Evolutionary conservation across 2,888 invertebrate species (phyloP), one percentile per base, ranked within the genome.

Genomic region (Dynastes tityus): DNA sequence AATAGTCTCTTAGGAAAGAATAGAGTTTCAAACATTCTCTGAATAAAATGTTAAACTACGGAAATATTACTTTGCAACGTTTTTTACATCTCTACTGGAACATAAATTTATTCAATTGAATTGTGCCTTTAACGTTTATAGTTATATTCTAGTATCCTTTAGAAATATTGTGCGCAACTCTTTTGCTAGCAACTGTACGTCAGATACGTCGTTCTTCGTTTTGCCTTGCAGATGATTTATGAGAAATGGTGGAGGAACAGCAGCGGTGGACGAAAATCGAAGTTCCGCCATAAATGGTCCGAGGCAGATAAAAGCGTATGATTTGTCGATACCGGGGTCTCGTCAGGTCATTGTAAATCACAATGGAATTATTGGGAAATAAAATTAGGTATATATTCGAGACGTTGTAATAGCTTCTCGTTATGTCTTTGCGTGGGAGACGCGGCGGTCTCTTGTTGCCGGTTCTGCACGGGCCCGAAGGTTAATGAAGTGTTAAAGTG

Each of bases 291-390:
- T 74, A 74, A 61, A 74, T 74, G 61, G 73, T 61, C 61, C 61
- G 73, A 74, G 40, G 53, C 68, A 68, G 51, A 68, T 74, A 74
- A 73, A 61, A 61, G 22, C 22, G 61, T 11, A 63, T 74, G 73
- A 74, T 74, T 74, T 61, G 63, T 74, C 73, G 61, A 61, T 74
- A 63, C 29, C 29, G 55, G 53, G 16, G 71, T 55, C 55, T 37
- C 29, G 68, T 37, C 71, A 37, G 55, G 71, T 71, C 65, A 71
- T 71, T 61, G 73, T 74, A 74, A 74, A 74, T 74, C 73, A 74
- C 61, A 61, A 9, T 29, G 73, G 73, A 49, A 74, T 74, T 74
- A 61, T 63, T 51, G 68, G n/a, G 51, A 68, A 68, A 68, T 68
- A 68, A 68, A 68, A 49, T 68, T 68, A 27, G 68, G 51, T 51